These are phyloP conservation scores for Halcyon smyrnensis DNA, from an alignment of 2,797 vertebrate species.

Conservation along the genomic window DNA sequence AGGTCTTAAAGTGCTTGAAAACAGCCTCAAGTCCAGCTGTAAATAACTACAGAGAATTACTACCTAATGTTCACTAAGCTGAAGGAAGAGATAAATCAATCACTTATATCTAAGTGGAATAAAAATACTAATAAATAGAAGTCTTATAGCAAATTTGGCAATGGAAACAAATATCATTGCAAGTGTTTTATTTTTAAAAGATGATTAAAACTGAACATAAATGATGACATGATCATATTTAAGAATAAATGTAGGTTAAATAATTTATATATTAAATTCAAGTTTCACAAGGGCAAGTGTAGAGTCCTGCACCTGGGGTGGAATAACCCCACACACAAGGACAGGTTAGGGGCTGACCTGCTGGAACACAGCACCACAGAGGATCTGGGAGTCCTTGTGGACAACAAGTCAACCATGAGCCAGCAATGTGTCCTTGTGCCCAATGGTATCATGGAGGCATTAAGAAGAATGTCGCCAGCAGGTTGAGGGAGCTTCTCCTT, in stretches of 20 bases:
- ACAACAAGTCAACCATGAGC: neutral
- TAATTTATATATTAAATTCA: slow-evolving; percentile 17
- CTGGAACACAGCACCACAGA: neutral
- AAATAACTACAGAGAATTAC: slow-evolving; percentile 40
- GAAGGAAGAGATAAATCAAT: slow-evolving; percentile 49
- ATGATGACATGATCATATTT: neutral
- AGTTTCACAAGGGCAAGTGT: neutral
- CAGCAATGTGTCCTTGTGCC: neutral
- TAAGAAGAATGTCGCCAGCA: neutral
- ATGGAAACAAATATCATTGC: neutral
- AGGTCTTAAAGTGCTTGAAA: slow-evolving; percentile 33
- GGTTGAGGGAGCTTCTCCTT: neutral
- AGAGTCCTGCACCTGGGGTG: neutral
- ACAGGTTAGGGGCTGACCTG: neutral
- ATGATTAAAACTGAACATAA: neutral
- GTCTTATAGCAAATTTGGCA: neutral
- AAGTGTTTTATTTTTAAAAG: neutral
- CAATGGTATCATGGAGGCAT: neutral
- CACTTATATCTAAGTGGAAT: slow-evolving; percentile 5
- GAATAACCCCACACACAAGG: neutral
- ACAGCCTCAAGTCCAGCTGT: slow-evolving; percentile 32
- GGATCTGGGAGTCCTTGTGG: neutral
- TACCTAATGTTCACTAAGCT: neutral
- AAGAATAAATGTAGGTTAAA: slow-evolving; percentile 5
- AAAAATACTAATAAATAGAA: slow-evolving; percentile 52